Evolutionary conservation across 2,113 vertebrate genomes (phyloP).

Genomic region (Phaethornis superciliosus): DNA sequence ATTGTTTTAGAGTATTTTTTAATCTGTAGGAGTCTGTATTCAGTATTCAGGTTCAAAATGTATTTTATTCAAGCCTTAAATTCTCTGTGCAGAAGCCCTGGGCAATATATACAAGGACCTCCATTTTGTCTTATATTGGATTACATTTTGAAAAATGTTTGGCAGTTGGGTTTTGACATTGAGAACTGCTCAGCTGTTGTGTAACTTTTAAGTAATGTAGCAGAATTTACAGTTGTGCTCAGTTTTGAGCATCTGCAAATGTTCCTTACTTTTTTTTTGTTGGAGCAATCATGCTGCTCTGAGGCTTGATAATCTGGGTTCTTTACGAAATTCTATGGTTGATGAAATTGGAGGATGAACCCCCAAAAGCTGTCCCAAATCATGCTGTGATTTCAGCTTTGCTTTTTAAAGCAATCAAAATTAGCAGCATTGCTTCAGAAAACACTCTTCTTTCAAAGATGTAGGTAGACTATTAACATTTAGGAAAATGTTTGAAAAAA

Average conservation of each 20-base stretch:
- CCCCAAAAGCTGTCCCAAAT: neutral
- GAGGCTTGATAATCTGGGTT: neutral
- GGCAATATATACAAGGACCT: neutral
- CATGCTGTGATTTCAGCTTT: neutral
- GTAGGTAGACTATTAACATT: neutral
- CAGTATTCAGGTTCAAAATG: neutral
- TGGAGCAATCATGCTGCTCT: neutral
- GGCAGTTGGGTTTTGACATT: neutral
- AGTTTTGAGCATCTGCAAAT: neutral
- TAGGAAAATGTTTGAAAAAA: neutral
- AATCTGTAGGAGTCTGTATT: neutral
- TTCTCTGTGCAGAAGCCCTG: neutral
- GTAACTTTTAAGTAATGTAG: neutral
- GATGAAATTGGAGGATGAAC: neutral
- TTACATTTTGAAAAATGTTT: neutral
- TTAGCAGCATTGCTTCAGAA: neutral
- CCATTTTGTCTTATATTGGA: neutral
- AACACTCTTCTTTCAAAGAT: neutral
- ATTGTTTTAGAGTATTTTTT: neutral
- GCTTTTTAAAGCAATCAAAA: neutral
- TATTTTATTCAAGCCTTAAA: neutral
- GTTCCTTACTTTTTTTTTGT: neutral
- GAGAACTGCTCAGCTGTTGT: neutral
- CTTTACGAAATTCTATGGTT: neutral
- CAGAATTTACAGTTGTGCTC: neutral